phyloP scores from a whole-genome alignment of 2,888 invertebrate species.

The Callosobruchus maculatus region DNA sequence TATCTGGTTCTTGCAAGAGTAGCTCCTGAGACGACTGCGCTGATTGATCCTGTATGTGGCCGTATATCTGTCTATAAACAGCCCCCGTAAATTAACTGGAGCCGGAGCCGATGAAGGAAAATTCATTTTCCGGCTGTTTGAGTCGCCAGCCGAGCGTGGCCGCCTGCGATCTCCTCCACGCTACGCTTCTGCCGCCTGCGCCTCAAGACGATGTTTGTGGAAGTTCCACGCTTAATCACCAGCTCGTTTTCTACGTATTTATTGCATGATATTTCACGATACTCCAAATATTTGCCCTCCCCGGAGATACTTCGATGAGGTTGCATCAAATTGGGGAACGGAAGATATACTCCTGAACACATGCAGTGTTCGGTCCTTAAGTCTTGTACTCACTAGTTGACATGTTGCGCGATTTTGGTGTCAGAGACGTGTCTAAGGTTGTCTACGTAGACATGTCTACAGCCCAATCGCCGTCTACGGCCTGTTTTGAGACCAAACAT shows the following conservation, averaged over 20 bases:
- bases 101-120: conserved; percentile 50
- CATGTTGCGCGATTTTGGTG: too few species aligned
- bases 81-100: conserved; percentile 51
- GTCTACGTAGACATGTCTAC: too few species aligned
- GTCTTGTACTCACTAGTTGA: too few species aligned
- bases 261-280: conserved; percentile 21
- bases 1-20: conserved; percentile 52
- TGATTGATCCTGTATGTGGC: conserved; percentile 48
- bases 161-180: conserved; percentile 33
- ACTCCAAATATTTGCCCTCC: background rate
- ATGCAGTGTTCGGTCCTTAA: too few species aligned
- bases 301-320: background rate
- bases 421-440: too few species aligned
- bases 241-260: conserved; percentile 39
- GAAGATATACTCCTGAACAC: background rate
- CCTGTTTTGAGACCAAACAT: too few species aligned
- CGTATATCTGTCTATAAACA: conserved; percentile 51
- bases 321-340: background rate
- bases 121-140: conserved; percentile 54
- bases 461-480: too few species aligned
- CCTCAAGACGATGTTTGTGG: conserved; percentile 30
- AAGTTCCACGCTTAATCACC: conserved; percentile 43
- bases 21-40: conserved; percentile 34
- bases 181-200: conserved; percentile 40
- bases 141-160: conserved; percentile 46